Percentiles rank a stretch among this genome's conserved stretches.
Evolutionary conservation across 2,797 vertebrate genomes (phyloP).

Genomic region (Phoxinus dragarum): DNA sequence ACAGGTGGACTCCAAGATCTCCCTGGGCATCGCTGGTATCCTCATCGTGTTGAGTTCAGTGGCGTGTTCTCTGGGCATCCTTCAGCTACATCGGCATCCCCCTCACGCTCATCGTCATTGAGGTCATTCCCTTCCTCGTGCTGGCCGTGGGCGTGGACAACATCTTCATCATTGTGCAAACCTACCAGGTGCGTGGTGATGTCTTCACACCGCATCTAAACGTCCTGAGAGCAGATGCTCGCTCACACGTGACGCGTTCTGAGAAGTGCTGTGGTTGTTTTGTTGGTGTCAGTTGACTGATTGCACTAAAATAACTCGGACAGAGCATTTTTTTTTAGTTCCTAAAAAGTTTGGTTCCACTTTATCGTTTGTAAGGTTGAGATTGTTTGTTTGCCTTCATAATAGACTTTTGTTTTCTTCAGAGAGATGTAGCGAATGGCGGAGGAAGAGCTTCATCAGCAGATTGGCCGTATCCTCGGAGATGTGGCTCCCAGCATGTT

Average conservation of each 20-base stretch:
- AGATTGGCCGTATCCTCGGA: constrained; percentile 94
- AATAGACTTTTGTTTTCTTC: constrained; percentile 39
- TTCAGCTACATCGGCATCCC: constrained; percentile 92
- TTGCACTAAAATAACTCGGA: not conserved
- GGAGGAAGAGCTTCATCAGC: constrained; percentile 91
- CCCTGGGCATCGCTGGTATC: constrained; percentile 92
- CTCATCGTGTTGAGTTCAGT: constrained; percentile 95
- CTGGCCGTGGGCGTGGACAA: constrained; percentile 98
- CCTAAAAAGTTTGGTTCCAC: not conserved
- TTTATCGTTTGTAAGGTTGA: not conserved
- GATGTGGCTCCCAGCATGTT: constrained; percentile 96
- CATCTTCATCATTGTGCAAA: constrained; percentile 98
- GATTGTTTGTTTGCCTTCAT: not conserved
- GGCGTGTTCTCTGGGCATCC: constrained; percentile 90
- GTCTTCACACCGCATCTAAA: not conserved
- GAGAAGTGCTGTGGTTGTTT: not conserved
- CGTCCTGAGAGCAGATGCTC: too few relatives aligned
- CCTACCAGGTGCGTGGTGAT: constrained; percentile 84
- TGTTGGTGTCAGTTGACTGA: not conserved
- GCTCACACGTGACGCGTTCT: not conserved
- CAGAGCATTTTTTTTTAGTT: not conserved
- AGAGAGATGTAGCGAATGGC: constrained; percentile 93
- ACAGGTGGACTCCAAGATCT: constrained; percentile 96
- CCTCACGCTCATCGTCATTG: constrained; percentile 95
- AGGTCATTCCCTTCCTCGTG: constrained; percentile 98